Evolutionary conservation across 2,113 vertebrate genomes (phyloP).

Genomic region (Neodontobutis hainanensis): DNA sequence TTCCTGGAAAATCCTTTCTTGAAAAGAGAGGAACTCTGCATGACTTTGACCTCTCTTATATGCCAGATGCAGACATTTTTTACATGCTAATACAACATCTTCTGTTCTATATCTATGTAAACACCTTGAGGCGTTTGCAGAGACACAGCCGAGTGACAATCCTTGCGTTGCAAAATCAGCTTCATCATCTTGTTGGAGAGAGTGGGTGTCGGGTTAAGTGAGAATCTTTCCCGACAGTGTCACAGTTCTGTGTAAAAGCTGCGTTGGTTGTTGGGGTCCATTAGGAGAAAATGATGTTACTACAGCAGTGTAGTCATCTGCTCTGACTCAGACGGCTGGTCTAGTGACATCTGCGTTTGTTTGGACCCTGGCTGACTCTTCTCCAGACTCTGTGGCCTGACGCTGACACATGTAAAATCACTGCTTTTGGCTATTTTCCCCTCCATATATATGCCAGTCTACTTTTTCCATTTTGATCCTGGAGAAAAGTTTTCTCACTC

Average conservation of each 20-base stretch:
- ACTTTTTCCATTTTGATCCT: slow-evolving; percentile 10
- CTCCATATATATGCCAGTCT: slow-evolving; percentile 12
- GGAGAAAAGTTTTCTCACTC: not conserved
- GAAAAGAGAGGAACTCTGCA: not conserved
- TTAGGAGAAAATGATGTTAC: slow-evolving; percentile 36
- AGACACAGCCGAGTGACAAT: slow-evolving; percentile 35
- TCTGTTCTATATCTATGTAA: not conserved
- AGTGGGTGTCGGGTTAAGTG: slow-evolving; percentile 40
- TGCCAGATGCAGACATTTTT: too few relatives aligned
- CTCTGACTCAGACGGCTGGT: slow-evolving; percentile 45
- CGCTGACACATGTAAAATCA: slow-evolving; percentile 32
- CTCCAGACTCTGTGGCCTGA: slow-evolving; percentile 12
- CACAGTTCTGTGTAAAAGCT: slow-evolving; percentile 25
- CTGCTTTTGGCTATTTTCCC: not conserved
- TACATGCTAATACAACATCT: too few relatives aligned
- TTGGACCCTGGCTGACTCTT: slow-evolving; percentile 37
- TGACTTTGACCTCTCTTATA: not conserved
- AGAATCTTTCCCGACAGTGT: slow-evolving; percentile 43
- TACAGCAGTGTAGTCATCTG: slow-evolving; percentile 35
- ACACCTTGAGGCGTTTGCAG: not conserved
- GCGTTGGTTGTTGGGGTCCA: not conserved
- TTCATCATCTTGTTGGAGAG: slow-evolving; percentile 29
- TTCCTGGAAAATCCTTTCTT: not conserved
- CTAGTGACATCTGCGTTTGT: slow-evolving; percentile 55
- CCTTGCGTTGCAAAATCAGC: slow-evolving; percentile 59